Evolutionary conservation across 2,113 vertebrate genomes (phyloP).

Genomic region (Burhinus bistriatus): DNA sequence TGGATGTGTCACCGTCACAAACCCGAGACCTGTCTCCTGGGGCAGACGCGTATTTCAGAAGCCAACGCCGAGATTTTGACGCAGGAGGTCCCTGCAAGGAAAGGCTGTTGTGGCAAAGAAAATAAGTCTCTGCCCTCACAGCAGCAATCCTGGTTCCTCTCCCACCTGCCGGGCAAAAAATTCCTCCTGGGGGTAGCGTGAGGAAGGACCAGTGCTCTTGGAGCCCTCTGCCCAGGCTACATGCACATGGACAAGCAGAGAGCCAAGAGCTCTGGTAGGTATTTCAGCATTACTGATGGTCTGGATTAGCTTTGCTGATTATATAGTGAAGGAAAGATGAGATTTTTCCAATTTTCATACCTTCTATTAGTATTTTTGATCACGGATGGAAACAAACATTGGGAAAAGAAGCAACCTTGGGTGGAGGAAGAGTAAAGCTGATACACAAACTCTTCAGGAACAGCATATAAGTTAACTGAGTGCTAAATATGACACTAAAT

Average conservation of each 20-base stretch:
- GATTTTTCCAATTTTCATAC: background rate
- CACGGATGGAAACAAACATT: background rate
- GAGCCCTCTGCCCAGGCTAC: background rate
- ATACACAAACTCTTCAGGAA: background rate
- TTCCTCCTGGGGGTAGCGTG: background rate
- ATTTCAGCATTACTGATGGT: too few relatives aligned
- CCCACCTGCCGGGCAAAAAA: fast-evolving
- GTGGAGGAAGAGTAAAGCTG: background rate
- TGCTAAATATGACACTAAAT: background rate
- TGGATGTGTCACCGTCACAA: background rate
- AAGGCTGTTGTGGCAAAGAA: background rate
- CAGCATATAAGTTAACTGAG: fast-evolving
- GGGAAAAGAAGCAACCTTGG: background rate
- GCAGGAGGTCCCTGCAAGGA: background rate
- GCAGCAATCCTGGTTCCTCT: background rate
- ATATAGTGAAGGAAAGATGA: fast-evolving
- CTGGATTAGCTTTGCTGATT: background rate
- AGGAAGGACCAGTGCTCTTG: background rate
- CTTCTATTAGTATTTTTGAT: background rate
- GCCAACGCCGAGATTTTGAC: background rate
- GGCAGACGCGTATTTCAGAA: fast-evolving
- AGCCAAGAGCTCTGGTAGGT: too few relatives aligned
- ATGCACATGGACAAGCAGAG: background rate
- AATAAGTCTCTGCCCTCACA: background rate
- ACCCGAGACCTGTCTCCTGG: background rate